A percentile compares a stretch with the other conserved stretches of the same genome.
phyloP scores from a whole-genome alignment of 2,113 vertebrate species.

The Rhadina sibilatrix region DNA sequence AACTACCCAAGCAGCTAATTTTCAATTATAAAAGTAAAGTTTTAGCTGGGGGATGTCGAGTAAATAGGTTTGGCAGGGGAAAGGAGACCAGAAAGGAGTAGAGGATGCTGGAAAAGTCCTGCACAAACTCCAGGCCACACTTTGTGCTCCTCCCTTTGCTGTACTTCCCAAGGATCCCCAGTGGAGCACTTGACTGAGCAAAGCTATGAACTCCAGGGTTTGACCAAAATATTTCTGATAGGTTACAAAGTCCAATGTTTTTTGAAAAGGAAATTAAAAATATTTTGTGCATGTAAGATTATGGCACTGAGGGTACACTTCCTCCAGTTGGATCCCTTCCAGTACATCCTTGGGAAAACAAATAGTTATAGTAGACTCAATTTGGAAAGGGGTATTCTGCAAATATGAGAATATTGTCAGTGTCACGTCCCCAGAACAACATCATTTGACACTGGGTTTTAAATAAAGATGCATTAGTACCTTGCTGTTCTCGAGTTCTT shows the following conservation, averaged over 20 bases:
- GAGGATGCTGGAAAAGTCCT: not conserved
- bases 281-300: not conserved
- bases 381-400: not conserved
- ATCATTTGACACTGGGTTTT: not conserved
- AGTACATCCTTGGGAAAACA: not conserved
- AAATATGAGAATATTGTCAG: not conserved
- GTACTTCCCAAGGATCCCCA: not conserved
- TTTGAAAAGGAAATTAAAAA: not conserved
- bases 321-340: not conserved
- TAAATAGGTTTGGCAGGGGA: not conserved
- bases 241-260: not conserved
- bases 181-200: not conserved
- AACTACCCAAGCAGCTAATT: not conserved
- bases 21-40: slow-evolving; percentile 17
- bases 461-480: not conserved
- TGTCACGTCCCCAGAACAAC: not conserved
- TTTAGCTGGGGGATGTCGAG: not conserved
- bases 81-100: not conserved
- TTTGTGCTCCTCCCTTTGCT: not conserved
- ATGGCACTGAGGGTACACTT: not conserved
- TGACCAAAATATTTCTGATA: not conserved
- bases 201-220: not conserved
- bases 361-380: not conserved
- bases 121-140: not conserved
- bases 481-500: not conserved